Evolutionary conservation across 2,797 vertebrate genomes (phyloP).

Genomic region (Bothrops alternatus): DNA sequence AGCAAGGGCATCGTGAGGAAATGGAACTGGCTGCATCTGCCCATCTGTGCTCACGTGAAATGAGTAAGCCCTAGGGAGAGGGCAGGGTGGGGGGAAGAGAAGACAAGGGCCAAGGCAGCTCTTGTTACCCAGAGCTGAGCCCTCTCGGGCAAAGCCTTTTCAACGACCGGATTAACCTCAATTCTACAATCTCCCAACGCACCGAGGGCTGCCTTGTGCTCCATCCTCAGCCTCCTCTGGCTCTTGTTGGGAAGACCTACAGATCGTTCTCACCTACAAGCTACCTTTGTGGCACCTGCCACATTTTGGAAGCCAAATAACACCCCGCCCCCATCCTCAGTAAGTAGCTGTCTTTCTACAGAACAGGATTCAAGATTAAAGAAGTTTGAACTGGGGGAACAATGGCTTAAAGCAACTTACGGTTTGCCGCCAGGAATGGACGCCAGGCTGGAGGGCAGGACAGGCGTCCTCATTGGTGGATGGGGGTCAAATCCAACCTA

Average conservation of each 20-base stretch:
- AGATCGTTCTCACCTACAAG: neutral
- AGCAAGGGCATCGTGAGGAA: slow-evolving; percentile 78
- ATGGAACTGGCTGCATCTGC: slow-evolving; percentile 83
- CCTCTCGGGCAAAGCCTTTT: neutral
- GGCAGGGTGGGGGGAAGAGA: neutral
- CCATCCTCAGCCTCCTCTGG: neutral
- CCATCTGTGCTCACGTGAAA: slow-evolving; percentile 58
- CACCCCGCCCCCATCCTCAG: neutral
- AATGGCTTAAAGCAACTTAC: slow-evolving; percentile 69
- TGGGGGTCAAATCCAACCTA: slow-evolving; percentile 95
- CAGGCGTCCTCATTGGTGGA: slow-evolving; percentile 85
- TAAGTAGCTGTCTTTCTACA: neutral
- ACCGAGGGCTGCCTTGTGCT: neutral
- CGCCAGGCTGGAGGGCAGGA: slow-evolving; percentile 86
- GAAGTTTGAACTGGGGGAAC: neutral
- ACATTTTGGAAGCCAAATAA: neutral
- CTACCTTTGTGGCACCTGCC: neutral
- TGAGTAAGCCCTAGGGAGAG: slow-evolving; percentile 73
- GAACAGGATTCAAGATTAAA: neutral
- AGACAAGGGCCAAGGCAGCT: fast-evolving
- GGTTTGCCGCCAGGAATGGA: slow-evolving; percentile 95
- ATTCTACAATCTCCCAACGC: neutral
- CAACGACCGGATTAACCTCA: neutral
- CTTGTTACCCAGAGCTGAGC: fast-evolving
- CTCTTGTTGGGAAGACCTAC: neutral